Conservation (phyloP, 2,888 invertebrate species). For the Erebia ligea region DNA sequence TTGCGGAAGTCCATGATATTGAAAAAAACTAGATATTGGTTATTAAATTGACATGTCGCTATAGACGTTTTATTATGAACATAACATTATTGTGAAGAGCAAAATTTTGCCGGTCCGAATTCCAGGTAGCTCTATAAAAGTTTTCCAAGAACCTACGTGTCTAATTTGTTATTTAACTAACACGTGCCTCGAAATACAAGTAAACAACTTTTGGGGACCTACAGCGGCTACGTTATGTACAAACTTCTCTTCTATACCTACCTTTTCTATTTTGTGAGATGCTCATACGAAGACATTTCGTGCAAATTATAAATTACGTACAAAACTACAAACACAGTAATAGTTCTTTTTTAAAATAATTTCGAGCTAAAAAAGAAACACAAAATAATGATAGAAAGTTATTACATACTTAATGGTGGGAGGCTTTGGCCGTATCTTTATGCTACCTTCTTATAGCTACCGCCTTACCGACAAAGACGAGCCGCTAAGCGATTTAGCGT, state of each 20-base stretch:
- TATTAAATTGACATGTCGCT: neutral
- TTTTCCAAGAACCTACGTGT: slow-evolving; percentile 16
- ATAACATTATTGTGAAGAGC: neutral
- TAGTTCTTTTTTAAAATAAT: no score
- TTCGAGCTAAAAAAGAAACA: no score
- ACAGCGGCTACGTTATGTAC: neutral
- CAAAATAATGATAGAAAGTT: no score
- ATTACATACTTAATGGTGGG: no score
- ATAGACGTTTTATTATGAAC: neutral
- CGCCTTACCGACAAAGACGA: no score
- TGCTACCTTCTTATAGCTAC: no score
- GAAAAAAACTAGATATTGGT: neutral
- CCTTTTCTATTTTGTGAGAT: neutral
- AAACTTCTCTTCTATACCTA: neutral
- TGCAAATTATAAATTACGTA: no score
- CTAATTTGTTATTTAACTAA: slow-evolving; percentile 12
- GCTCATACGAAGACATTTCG: no score
- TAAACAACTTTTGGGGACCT: slow-evolving; percentile 14
- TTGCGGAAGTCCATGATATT: no score
- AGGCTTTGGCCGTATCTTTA: no score
- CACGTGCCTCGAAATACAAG: slow-evolving; percentile 17
- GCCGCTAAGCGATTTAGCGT: no score
- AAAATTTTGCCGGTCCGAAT: slow-evolving; percentile 6
- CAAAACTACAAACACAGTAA: no score
- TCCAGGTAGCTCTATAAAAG: neutral